Evolutionary conservation across 2,888 invertebrate species (phyloP).

Genomic region (Labia minor): DNA sequence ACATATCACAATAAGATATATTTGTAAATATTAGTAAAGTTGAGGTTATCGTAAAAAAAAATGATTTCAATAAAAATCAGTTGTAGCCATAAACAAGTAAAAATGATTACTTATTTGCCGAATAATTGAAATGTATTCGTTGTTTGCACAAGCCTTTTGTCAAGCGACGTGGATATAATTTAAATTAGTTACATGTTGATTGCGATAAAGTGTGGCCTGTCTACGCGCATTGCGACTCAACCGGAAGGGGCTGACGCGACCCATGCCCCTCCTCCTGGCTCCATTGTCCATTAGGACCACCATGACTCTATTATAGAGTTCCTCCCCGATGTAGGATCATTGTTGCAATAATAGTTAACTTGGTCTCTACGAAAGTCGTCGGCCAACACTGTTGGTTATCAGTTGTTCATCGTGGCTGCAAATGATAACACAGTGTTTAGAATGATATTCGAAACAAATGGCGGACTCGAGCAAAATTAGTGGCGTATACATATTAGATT

Average conservation of each 20-base stretch:
- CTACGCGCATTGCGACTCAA: neutral
- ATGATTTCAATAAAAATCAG: too few relatives aligned
- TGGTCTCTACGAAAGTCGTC: neutral
- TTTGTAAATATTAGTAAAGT: too few relatives aligned
- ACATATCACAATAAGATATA: too few relatives aligned
- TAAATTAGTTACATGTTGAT: conserved; percentile 13
- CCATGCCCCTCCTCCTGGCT: neutral
- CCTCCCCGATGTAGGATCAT: neutral
- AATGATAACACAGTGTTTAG: neutral
- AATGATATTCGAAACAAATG: conserved; percentile 5
- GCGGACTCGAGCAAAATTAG: neutral
- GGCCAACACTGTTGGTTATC: neutral
- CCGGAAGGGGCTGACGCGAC: neutral
- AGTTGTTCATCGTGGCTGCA: conserved; percentile 2
- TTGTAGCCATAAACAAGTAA: too few relatives aligned
- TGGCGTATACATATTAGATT: neutral
- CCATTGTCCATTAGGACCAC: neutral
- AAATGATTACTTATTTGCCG: conserved; percentile 13
- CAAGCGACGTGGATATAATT: conserved; percentile 2
- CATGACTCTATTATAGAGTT: neutral
- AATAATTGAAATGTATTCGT: conserved; percentile 8
- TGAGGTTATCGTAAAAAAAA: too few relatives aligned
- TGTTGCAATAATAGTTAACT: neutral
- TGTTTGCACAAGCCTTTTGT: conserved; percentile 7
- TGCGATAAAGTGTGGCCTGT: neutral